Evolutionary conservation across 2,797 vertebrate species (phyloP).

Genomic region (Myripristis jacobus): DNA sequence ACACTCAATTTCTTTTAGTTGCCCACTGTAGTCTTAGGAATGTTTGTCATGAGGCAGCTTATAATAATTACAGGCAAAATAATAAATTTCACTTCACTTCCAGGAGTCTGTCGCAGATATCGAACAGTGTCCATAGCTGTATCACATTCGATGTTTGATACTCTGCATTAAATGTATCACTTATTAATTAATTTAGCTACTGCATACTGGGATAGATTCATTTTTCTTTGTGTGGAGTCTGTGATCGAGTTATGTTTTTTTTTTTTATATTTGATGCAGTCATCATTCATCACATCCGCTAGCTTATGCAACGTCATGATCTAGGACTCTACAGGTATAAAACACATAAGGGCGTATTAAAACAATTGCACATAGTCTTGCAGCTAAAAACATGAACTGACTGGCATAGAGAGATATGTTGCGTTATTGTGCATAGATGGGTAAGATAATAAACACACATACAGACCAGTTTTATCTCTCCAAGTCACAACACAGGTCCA

Average conservation of each 20-base stretch:
- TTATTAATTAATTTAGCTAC: neutral
- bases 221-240: conserved; percentile 3
- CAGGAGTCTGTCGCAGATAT: neutral
- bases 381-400: no score
- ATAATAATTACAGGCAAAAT: neutral
- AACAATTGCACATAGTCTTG: no score
- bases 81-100: neutral
- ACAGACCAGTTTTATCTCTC: neutral
- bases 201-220: neutral
- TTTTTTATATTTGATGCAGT: neutral
- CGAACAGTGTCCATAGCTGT: neutral
- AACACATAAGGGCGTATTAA: no score
- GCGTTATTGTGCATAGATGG: neutral
- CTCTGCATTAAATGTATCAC: neutral
- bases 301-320: no score
- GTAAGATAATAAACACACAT: neutral
- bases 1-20: neutral
- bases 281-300: no score
- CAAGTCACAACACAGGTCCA: neutral
- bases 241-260: conserved; percentile 19
- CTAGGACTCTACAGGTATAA: no score
- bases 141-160: neutral
- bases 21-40: no score
- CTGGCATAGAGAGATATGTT: no score
- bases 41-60: no score